Evolutionary conservation across 2,888 invertebrate species (phyloP), one percentile per base, ranked within the genome.

Genomic region (Chaitophorus viminalis): DNA sequence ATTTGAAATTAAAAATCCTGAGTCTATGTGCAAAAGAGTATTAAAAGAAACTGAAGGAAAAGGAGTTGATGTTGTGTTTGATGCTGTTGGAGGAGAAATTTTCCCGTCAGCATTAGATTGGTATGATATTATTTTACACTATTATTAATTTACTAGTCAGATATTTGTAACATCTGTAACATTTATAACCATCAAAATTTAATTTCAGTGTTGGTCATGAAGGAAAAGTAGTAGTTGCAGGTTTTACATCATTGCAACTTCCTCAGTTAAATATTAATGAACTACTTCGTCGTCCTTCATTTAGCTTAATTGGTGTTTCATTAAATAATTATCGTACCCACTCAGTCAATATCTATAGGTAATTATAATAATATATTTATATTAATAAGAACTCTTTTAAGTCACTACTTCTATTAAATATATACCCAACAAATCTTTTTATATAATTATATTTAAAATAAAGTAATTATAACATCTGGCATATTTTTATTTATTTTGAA

Each of bases 21-120:
- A 92, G 86, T 93, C 93, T 88, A 90, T 93, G 79, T 90, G 93
- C 36, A 92, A 93, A 89, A 92, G 93, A 90, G 93, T 94, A 29
- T 91, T 93, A 87, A 93, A 93, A 89, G 91, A 93, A 65, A 94
- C 94, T 0, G 92, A 92, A 1, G 93, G 93, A 21, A 92, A 93
- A 90, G 94, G 94, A n/a, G 94, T 94, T 0, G 92, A 93, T 90
- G 91, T 94, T n/a, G 93, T 94, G 18, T 94, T 94, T 90, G 94
- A 95, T 90, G 94, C 94, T 29, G 93, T 93, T 31, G 94, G 94
- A 65, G 94, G 94, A 33, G 92, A 93, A 83, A 91, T 93, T 89
- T 93, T 94, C 89, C 92, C 93, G 89, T 92, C 92, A 88, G 92
- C 94, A 60, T 91, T 94, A 31, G 92, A 92, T 90, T 94, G 94